A percentile compares a stretch with the other conserved stretches of the same genome.
Conservation (phyloP, 2,797 vertebrate genomes). For the Leptodactylus fallax region DNA sequence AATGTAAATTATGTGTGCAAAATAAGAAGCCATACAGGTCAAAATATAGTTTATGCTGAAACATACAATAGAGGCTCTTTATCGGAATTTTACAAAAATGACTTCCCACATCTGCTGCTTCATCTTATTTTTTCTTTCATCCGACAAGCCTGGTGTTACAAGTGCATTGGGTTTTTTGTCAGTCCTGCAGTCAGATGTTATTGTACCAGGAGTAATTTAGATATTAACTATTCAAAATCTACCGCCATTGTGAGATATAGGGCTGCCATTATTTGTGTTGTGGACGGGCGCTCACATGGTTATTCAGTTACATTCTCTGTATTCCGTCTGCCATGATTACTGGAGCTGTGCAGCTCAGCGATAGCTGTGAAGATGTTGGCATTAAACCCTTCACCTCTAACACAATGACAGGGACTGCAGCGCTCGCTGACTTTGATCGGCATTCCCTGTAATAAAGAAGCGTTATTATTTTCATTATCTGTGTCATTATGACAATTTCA, state of each 20-base stretch:
- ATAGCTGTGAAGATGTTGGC: slow-evolving; percentile 15
- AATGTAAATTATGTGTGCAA: too few species aligned
- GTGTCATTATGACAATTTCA: slow-evolving; percentile 53
- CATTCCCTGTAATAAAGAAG: slow-evolving; percentile 53
- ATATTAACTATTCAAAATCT: slow-evolving; percentile 10
- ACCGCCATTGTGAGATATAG: background rate
- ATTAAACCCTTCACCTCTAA: slow-evolving; percentile 47
- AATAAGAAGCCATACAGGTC: too few species aligned
- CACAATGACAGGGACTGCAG: slow-evolving; percentile 27
- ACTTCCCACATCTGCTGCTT: background rate
- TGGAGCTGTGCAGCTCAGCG: slow-evolving; percentile 5
- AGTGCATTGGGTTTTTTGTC: background rate
- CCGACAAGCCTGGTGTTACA: background rate
- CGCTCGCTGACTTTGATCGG: slow-evolving; percentile 29
- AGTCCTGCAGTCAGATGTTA: slow-evolving; percentile 1
- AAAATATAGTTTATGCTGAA: too few species aligned
- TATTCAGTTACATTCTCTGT: background rate
- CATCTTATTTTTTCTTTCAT: background rate
- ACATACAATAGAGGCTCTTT: background rate
- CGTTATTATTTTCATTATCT: slow-evolving; percentile 55
- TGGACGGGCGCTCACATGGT: background rate
- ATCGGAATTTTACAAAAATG: background rate
- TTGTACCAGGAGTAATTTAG: background rate
- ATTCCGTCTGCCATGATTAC: background rate
- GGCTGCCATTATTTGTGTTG: background rate